Conservation (phyloP, 2,113 vertebrate genomes). For the Odontesthes bonariensis region DNA sequence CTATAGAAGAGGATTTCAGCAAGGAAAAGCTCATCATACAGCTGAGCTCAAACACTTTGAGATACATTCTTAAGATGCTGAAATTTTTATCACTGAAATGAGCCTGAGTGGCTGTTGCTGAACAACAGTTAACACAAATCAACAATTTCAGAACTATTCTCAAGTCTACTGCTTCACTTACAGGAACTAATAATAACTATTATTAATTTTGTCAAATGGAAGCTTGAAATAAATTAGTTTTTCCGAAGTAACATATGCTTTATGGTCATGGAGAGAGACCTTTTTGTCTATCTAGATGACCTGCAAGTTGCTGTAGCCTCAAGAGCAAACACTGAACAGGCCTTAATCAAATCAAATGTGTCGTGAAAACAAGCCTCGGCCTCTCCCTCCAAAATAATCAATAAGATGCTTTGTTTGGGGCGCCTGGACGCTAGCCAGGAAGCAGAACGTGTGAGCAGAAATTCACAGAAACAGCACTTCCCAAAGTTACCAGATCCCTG, state of each 20-base stretch:
- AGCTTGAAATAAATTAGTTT: constrained; percentile 13
- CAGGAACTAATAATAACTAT: too few relatives aligned
- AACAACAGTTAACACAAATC: too few relatives aligned
- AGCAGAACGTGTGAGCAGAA: constrained; percentile 68
- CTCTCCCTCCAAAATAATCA: constrained; percentile 69
- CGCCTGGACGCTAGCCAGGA: constrained; percentile 73
- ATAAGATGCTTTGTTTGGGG: constrained; percentile 75
- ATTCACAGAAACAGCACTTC: constrained; percentile 70
- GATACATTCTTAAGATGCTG: too few relatives aligned
- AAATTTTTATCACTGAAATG: too few relatives aligned
- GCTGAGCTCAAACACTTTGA: too few relatives aligned
- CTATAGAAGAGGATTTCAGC: too few relatives aligned
- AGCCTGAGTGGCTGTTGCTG: too few relatives aligned
- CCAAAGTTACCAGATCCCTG: constrained; percentile 71
- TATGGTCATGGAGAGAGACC: constrained; percentile 26
- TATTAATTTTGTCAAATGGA: background rate
- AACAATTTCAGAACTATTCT: background rate
- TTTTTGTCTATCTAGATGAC: constrained; percentile 27
- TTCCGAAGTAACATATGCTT: constrained; percentile 1
- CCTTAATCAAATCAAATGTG: constrained; percentile 76
- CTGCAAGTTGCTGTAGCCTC: constrained; percentile 49
- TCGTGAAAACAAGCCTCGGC: constrained; percentile 67
- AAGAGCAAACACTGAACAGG: constrained; percentile 67
- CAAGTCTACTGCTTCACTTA: background rate
- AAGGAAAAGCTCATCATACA: too few relatives aligned